Base-by-base conservation (phyloP, 2,888 invertebrate species). In the Athalia rosae region DNA sequence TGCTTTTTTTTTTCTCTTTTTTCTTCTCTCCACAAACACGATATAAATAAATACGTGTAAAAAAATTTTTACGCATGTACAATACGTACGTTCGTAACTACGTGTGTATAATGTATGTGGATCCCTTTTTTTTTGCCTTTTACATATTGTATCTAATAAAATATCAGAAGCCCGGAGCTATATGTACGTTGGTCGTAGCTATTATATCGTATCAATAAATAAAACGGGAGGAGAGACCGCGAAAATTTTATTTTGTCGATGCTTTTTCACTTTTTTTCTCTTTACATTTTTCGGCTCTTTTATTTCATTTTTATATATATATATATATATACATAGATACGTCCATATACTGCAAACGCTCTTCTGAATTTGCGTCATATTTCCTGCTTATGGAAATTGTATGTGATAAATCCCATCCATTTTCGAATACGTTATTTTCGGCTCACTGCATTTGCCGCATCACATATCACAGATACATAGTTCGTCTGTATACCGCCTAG, bases 351-450 rank as follows among this genome's bases (percentile, higher is more conserved):
- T n/a, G n/a, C n/a, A n/a, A n/a, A 59, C 77, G 63, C 77, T 73
- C 80, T 63, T 67, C 41, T 71, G 76, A 78, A 81, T 83, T 84
- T 82, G 81, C 83, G 84, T 81, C 83, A 79, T 81, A 82, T 83
- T 82, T 84, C 84, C 84, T 82, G 83, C 83, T 84, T 83, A 86
- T 87, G 87, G 83, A 87, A 87, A 87, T 86, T 28, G 84, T 79
- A 47, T 80, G 80, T 85, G 82, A 88, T 88, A 88, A 88, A 88
- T 88, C 84, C 81, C 82, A 84, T 84, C 84, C 82, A 84, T 83
- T 85, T 83, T 82, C 85, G 87, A 87, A 89, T 89, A 86, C 84
- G 86, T 87, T 86, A 83, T 84, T 89, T 89, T 85, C 87, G 84
- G 83, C 82, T 81, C 84, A 84, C 82, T 85, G 86, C 67, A 53